Evolutionary conservation across 2,888 invertebrate genomes (phyloP).

Genomic region (Eupeodes luniger): DNA sequence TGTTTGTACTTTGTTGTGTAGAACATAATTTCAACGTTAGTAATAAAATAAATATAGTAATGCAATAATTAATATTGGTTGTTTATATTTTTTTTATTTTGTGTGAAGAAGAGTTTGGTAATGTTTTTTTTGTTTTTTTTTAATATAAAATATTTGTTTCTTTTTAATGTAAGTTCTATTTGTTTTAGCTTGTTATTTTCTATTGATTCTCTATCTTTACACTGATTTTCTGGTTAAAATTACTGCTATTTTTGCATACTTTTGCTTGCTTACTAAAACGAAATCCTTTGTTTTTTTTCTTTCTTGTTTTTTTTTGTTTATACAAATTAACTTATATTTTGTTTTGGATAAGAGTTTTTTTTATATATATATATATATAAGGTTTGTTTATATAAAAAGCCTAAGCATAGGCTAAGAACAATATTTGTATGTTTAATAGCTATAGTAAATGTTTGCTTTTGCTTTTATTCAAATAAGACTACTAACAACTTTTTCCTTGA

Average conservation of each 20-base stretch:
- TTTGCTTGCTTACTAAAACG: slow-evolving; percentile 57
- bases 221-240: slow-evolving; percentile 61
- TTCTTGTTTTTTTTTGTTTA: slow-evolving; percentile 33
- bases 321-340: slow-evolving; percentile 42
- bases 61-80: slow-evolving; percentile 70
- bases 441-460: slow-evolving; percentile 52
- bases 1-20: slow-evolving; percentile 74
- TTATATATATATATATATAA: background rate
- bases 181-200: slow-evolving; percentile 49
- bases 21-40: slow-evolving; percentile 74
- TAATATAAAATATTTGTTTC: slow-evolving; percentile 61
- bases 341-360: slow-evolving; percentile 43
- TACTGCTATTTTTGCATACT: slow-evolving; percentile 47
- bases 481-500: slow-evolving; percentile 61
- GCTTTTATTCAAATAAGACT: slow-evolving; percentile 65
- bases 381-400: slow-evolving; percentile 52
- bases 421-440: slow-evolving; percentile 50
- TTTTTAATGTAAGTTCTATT: slow-evolving; percentile 50
- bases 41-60: slow-evolving; percentile 75
- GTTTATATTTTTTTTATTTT: slow-evolving; percentile 44
- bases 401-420: slow-evolving; percentile 65
- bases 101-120: slow-evolving; percentile 74
- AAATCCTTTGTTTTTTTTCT: slow-evolving; percentile 68
- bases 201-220: slow-evolving; percentile 32
- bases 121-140: slow-evolving; percentile 63